Evolutionary conservation across 1,140 invertebrate genomes (phyloP).

Genomic region (Dreissena rostriformis): DNA sequence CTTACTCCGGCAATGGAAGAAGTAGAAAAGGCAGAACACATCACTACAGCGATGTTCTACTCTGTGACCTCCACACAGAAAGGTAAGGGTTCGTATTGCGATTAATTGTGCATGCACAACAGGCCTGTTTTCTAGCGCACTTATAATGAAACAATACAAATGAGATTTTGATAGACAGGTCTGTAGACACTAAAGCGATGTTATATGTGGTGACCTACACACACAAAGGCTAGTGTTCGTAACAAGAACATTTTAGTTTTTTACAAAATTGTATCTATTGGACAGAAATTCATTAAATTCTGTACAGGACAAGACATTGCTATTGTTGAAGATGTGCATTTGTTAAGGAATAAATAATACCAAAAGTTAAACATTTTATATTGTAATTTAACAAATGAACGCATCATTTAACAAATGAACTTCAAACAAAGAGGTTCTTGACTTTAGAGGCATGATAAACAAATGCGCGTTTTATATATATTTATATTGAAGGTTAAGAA

Average conservation of each 20-base stretch:
- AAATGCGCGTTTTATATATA: too few species aligned
- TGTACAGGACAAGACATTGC: background rate
- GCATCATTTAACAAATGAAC: too few species aligned
- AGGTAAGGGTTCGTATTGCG: constrained; percentile 78
- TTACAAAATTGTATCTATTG: background rate
- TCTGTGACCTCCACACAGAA: constrained; percentile 90
- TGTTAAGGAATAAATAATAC: background rate
- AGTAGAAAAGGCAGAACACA: constrained; percentile 69
- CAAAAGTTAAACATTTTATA: too few species aligned
- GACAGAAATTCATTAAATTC: background rate
- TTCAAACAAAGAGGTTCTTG: too few species aligned
- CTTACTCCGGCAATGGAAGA: too few species aligned
- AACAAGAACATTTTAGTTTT: background rate
- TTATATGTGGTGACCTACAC: background rate
- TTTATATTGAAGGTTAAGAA: too few species aligned
- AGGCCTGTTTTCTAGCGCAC: too few species aligned
- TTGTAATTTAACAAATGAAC: too few species aligned
- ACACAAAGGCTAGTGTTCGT: background rate
- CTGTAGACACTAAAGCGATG: background rate
- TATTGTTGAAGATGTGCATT: background rate
- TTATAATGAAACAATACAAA: too few species aligned
- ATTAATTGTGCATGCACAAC: background rate
- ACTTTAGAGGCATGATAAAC: too few species aligned
- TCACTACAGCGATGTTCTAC: constrained; percentile 90
- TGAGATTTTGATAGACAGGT: background rate